Evolutionary conservation across 2,797 vertebrate genomes (phyloP).

Genomic region (Lepus oiostolus): DNA sequence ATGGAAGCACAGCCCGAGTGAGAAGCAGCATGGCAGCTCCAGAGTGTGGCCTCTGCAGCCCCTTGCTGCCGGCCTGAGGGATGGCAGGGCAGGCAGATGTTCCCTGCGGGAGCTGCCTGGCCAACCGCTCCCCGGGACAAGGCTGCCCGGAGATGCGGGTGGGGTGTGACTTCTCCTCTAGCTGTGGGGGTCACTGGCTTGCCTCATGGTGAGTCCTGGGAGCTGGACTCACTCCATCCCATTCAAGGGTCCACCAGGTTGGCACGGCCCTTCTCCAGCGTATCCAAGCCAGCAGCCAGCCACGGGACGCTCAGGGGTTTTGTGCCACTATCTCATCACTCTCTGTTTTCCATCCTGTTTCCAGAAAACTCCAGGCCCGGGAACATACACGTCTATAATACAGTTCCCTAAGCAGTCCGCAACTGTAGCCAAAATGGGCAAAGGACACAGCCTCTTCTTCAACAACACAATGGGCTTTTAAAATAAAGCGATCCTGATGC

Average conservation of each 20-base stretch:
- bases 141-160: not conserved
- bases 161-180: not conserved
- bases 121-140: not conserved
- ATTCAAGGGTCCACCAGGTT: not conserved
- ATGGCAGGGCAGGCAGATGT: not conserved
- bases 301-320: no score
- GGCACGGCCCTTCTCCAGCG: not conserved
- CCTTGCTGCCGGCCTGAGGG: not conserved
- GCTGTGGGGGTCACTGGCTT: no score
- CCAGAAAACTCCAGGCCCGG: conserved; percentile 90
- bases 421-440: conserved; percentile 79
- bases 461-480: conserved; percentile 86
- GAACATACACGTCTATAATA: conserved; percentile 85
- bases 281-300: not conserved
- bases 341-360: conserved; percentile 62
- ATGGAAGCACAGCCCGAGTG: not conserved
- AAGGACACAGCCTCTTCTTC: conserved; percentile 88
- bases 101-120: not conserved
- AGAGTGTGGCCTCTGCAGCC: not conserved
- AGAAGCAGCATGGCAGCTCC: no score
- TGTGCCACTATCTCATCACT: not conserved
- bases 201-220: no score
- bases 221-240: fast-evolving
- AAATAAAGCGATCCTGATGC: conserved; percentile 64
- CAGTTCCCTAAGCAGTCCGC: conserved; percentile 84